A percentile compares a stretch with the other conserved stretches of the same genome.
phyloP scores from a whole-genome alignment of 35 echinoderm and acorn worm genomes.

The Amphiura filiformis region DNA sequence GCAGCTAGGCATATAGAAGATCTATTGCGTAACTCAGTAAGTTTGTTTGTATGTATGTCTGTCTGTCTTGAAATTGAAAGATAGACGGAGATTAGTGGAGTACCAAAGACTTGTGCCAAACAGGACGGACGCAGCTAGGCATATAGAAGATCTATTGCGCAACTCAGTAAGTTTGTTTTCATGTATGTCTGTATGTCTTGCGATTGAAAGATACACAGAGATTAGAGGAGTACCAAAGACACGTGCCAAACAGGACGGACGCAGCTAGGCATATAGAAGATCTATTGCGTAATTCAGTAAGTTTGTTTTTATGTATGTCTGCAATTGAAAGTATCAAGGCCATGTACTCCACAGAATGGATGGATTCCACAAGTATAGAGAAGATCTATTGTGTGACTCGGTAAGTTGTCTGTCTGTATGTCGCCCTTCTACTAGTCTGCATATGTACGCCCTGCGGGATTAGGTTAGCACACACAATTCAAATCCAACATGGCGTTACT shows the following conservation, averaged over 20 bases:
- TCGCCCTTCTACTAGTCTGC: too few species aligned
- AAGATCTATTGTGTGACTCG: conserved; percentile 17
- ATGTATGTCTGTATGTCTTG: too few species aligned
- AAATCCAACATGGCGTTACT: too few species aligned
- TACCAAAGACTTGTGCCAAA: conserved; percentile 26
- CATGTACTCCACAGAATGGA: background rate
- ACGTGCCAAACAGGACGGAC: background rate
- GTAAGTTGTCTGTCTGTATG: too few species aligned
- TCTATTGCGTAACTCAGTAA: conserved; percentile 67
- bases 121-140: conserved; percentile 32
- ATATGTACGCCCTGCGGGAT: too few species aligned
- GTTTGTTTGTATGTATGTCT: too few species aligned
- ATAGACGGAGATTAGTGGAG: conserved; percentile 51
- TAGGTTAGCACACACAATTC: too few species aligned
- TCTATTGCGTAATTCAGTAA: conserved; percentile 67
- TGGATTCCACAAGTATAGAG: background rate
- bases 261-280: conserved; percentile 51
- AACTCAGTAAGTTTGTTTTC: conserved; percentile 62
- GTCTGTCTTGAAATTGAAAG: too few species aligned
- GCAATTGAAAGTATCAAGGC: too few species aligned
- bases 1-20: conserved; percentile 51
- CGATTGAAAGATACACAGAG: conserved; percentile 67
- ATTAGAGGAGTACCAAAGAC: conserved; percentile 38
- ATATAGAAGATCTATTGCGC: conserved; percentile 51
- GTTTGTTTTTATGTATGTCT: too few species aligned